A percentile compares a stretch with the other conserved stretches of the same genome.
Conservation (phyloP, 2,113 vertebrate species). For the Clupea harengus region DNA sequence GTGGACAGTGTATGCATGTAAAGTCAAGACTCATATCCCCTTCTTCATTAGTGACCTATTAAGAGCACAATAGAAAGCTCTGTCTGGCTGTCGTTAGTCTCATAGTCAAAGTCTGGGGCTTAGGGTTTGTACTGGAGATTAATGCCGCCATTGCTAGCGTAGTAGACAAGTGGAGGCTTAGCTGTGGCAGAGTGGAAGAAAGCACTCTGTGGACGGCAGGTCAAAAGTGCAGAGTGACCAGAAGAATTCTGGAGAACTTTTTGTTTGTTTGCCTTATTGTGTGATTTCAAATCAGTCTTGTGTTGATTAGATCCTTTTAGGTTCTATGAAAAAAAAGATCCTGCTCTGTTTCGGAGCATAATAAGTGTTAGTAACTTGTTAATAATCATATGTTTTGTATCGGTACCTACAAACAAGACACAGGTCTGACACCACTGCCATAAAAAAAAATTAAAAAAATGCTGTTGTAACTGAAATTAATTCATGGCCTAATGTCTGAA, state of each 20-base stretch:
- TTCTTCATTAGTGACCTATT: slow-evolving; percentile 28
- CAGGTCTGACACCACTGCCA: not conserved
- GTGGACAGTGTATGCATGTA: slow-evolving; percentile 23
- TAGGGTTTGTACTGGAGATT: slow-evolving; percentile 37
- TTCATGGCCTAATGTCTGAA: not conserved
- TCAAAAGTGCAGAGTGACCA: not conserved
- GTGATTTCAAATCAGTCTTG: not conserved
- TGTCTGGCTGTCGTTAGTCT: slow-evolving; percentile 46
- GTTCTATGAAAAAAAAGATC: not conserved
- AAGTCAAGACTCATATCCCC: slow-evolving; percentile 41
- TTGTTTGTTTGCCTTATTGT: not conserved
- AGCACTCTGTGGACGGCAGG: slow-evolving; percentile 33
- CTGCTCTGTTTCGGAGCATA: not conserved
- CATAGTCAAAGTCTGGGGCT: slow-evolving; percentile 50
- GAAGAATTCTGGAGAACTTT: not conserved
- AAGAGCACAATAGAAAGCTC: slow-evolving; percentile 36
- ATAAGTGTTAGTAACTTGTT: too few species aligned
- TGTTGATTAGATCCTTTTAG: not conserved
- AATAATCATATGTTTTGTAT: too few species aligned
- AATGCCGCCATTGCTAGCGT: slow-evolving; percentile 36
- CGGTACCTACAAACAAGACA: too few species aligned
- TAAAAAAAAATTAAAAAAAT: not conserved
- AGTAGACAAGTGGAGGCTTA: slow-evolving; percentile 35
- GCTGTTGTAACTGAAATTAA: not conserved
- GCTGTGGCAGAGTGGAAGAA: slow-evolving; percentile 46